Percentiles rank a stretch among this genome's conserved stretches.
phyloP scores from a whole-genome alignment of 2,113 vertebrate species.

The Piprites chloris region DNA sequence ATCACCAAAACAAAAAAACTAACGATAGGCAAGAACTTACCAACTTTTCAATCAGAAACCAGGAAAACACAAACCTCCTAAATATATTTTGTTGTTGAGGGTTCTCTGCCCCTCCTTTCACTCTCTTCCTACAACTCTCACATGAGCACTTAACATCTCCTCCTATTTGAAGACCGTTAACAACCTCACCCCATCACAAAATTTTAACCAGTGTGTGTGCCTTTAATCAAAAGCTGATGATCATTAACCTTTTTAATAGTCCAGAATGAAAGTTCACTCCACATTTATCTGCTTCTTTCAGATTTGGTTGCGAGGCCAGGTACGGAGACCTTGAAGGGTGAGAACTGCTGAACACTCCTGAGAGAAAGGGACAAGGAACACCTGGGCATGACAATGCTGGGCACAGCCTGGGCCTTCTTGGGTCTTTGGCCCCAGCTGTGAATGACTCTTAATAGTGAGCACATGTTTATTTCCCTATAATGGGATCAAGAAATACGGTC shows the following conservation, averaged over 20 bases:
- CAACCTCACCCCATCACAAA: not conserved
- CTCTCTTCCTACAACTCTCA: not conserved
- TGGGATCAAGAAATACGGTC: not conserved
- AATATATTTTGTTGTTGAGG: not conserved
- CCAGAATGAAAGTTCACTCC: not conserved
- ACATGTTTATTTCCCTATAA: not conserved
- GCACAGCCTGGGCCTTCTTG: not conserved
- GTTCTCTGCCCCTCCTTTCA: not conserved
- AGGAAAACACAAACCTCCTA: not conserved
- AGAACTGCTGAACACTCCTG: not conserved
- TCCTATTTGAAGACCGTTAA: not conserved
- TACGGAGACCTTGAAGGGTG: not conserved
- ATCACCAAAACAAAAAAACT: not conserved
- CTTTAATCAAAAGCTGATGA: not conserved
- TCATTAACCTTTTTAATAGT: not conserved
- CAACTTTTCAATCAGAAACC: not conserved
- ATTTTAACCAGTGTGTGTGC: accelerated
- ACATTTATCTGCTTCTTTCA: not conserved
- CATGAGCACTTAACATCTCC: accelerated
- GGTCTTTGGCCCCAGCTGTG: not conserved
- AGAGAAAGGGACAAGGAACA: not conserved
- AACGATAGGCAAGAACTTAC: not conserved
- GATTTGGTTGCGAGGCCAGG: not conserved
- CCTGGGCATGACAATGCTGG: not conserved
- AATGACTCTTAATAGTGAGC: not conserved